Base-by-base conservation (phyloP, 2,888 invertebrate species). In the Xanthorhoe designata region DNA sequence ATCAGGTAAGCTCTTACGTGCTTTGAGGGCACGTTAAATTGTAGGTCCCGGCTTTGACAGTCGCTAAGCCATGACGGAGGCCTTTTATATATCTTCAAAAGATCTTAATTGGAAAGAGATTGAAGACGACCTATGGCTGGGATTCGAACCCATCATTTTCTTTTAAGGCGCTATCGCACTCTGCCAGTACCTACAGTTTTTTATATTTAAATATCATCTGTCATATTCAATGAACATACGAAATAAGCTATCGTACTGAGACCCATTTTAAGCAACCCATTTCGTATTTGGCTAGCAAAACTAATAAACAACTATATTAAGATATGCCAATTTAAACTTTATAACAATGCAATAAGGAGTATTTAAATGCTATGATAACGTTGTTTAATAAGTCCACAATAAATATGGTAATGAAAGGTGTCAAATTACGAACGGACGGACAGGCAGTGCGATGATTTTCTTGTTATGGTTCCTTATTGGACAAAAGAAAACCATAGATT, bases 361-460 rank as follows among this genome's bases (percentile, higher is more conserved):
- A 52, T 52, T 47, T 8, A 13, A 51, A 61, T 56, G 15, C 9
- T 19, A 52, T 42, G 15, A 49, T 32, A 35, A 19, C 53, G 49
- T 66, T 32, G 78, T 78, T 61, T 73, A 72, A 57, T 71, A 74
- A 78, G 78, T 84, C 79, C 76, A 89, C 87, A 90, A 92, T 91
- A 91, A 90, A 90, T 91, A 92, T 92, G 91, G 90, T 91, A 92
- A 91, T 92, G 91, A 89, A 90, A 91, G 90, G 91, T 91, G 91
- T 91, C 91, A 92, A 91, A 91, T 91, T 90, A 91, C 88, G 83
- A 85, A 85, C 71, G 82, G 86, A 85, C 86, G 78, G 85, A 82
- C 83, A 76, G 83, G 82, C 85, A 72, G 89, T 80, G 86, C 75
- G 84, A 87, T 89, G 90, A 88, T 89, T 89, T 89, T 89, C 64